phyloP scores from a whole-genome alignment of 2,113 vertebrate species.

The Genyomyrus donnyi region DNA sequence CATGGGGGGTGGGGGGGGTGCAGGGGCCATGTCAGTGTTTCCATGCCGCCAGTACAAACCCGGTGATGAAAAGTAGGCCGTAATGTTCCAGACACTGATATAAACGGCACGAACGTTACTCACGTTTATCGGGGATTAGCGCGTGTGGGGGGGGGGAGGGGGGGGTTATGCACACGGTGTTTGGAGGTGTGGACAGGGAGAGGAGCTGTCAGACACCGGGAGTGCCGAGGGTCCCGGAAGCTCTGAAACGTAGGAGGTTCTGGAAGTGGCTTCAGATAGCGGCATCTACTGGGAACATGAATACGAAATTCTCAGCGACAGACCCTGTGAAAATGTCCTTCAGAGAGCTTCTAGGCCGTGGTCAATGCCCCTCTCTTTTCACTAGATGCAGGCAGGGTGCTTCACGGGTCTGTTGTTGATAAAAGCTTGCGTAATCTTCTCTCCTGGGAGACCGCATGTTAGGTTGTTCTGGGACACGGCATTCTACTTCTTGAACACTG shows the following conservation, averaged over 20 bases:
- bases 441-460: neutral
- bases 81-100: too few relatives aligned
- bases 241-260: neutral
- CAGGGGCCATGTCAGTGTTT: too few relatives aligned
- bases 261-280: neutral
- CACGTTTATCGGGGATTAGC: too few relatives aligned
- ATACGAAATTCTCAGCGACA: neutral
- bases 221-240: neutral
- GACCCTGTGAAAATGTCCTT: neutral
- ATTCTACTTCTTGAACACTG: neutral
- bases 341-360: neutral
- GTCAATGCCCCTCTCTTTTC: neutral
- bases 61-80: too few relatives aligned
- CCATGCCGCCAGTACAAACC: too few relatives aligned
- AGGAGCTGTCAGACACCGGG: constrained; percentile 10
- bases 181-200: constrained; percentile 48
- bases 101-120: too few relatives aligned
- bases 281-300: neutral
- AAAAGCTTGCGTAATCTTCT: neutral
- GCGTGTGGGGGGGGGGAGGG: neutral
- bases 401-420: neutral
- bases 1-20: constrained; percentile 29
- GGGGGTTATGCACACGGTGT: constrained; percentile 62
- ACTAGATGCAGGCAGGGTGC: neutral
- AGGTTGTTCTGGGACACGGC: neutral